Percentiles rank a stretch among this genome's conserved stretches.
phyloP scores from a whole-genome alignment of 2,888 invertebrate species.

The Drosophila subsilvestris region DNA sequence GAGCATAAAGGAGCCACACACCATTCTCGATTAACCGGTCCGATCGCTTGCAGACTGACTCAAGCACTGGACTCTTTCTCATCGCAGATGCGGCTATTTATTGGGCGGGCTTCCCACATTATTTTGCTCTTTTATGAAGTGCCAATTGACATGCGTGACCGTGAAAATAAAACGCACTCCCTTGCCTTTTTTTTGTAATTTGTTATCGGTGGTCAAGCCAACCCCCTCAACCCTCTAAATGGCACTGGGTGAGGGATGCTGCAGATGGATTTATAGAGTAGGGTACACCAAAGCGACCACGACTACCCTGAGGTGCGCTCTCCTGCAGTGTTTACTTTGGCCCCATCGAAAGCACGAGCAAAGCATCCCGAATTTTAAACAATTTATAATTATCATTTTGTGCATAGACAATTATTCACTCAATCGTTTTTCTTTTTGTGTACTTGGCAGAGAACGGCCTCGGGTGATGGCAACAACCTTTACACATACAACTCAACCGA shows the following conservation, averaged over 20 bases:
- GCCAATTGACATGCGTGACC: constrained; percentile 10
- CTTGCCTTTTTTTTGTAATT: background rate
- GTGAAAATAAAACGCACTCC: constrained; percentile 6
- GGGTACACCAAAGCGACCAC: constrained; percentile 2
- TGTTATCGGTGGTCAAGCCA: background rate
- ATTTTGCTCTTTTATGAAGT: constrained; percentile 15
- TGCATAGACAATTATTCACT: background rate
- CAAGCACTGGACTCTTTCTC: constrained; percentile 9
- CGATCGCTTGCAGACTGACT: background rate
- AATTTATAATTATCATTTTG: background rate
- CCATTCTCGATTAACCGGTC: constrained; percentile 19
- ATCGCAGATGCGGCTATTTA: background rate
- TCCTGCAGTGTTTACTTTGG: constrained; percentile 12
- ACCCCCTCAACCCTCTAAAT: too few relatives aligned
- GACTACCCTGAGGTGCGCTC: background rate
- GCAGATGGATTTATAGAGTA: too few relatives aligned
- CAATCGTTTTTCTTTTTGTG: background rate
- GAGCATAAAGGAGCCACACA: constrained; percentile 13
- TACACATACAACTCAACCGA: too few relatives aligned
- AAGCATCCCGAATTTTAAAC: constrained; percentile 19
- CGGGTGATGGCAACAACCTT: too few relatives aligned
- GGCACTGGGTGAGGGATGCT: too few relatives aligned
- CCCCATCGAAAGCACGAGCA: background rate
- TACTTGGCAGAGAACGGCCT: too few relatives aligned
- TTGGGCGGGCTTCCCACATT: background rate